Percentiles rank a stretch among this genome's conserved stretches.
Conservation (phyloP, 2,797 vertebrate species). For the Macropus fuliginosus region DNA sequence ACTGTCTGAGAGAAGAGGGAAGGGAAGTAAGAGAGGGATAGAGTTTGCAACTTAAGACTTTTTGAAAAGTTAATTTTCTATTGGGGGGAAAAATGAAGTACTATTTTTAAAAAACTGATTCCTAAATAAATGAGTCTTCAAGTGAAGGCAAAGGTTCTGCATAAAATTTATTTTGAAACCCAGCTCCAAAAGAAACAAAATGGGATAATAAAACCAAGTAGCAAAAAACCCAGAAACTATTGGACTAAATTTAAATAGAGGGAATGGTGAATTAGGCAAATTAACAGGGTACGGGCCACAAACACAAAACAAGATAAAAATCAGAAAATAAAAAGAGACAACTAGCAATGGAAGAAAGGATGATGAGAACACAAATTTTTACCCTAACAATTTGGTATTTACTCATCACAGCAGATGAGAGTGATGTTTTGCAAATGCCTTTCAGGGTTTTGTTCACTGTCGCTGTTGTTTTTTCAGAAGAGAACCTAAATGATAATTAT, state of each 20-base stretch:
- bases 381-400: neutral
- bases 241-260: neutral
- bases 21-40: too few species aligned
- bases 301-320: neutral
- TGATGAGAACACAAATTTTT: neutral
- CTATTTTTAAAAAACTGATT: too few species aligned
- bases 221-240: neutral
- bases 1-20: too few species aligned
- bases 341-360: neutral
- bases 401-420: neutral
- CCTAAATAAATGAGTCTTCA: neutral
- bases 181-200: neutral
- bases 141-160: neutral
- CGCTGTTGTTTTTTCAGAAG: neutral
- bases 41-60: too few species aligned
- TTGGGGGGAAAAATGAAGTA: too few species aligned
- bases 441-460: neutral
- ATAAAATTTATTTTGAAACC: neutral
- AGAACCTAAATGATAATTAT: neutral
- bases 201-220: neutral
- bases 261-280: neutral
- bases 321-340: neutral
- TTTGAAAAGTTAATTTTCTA: too few species aligned
- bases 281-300: neutral
- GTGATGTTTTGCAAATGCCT: neutral